Percentiles rank a stretch among this genome's conserved stretches.
Evolutionary conservation across 2,888 invertebrate genomes (phyloP).

Genomic region (Rhagonycha lutea): DNA sequence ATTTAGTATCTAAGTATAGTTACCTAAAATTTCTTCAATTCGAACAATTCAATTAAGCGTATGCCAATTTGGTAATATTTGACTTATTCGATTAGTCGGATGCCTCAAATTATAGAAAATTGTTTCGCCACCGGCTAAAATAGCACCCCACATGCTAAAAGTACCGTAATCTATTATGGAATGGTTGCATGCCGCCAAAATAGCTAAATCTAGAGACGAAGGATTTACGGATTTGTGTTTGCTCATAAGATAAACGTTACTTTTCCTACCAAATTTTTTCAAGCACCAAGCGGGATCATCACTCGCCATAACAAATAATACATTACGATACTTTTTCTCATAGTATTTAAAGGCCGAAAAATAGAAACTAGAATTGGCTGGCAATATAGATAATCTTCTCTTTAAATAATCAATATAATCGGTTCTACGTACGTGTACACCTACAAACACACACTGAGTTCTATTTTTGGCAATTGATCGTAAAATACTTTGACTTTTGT

Average conservation of each 20-base stretch:
- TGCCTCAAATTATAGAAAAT: constrained; percentile 55
- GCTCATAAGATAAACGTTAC: constrained; percentile 53
- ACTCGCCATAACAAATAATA: constrained; percentile 56
- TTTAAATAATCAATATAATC: constrained; percentile 62
- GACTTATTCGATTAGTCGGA: constrained; percentile 51
- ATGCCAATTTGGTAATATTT: constrained; percentile 56
- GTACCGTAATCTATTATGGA: constrained; percentile 60
- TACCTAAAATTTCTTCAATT: neutral
- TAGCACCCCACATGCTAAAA: constrained; percentile 59
- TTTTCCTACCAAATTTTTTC: constrained; percentile 46
- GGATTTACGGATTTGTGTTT: constrained; percentile 45
- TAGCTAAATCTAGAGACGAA: constrained; percentile 56
- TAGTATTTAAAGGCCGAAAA: constrained; percentile 54
- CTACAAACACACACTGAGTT: constrained; percentile 54
- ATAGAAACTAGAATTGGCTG: constrained; percentile 54
- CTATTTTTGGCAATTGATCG: constrained; percentile 43
- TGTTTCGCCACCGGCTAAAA: constrained; percentile 58
- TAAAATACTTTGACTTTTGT: constrained; percentile 56
- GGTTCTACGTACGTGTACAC: constrained; percentile 62
- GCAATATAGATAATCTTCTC: constrained; percentile 55
- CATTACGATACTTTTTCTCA: constrained; percentile 50
- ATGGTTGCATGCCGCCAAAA: constrained; percentile 59
- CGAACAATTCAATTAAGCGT: constrained; percentile 6
- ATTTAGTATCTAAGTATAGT: neutral
- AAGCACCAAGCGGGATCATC: constrained; percentile 58